These are phyloP conservation scores for Lasaia peninsularis DNA, from an alignment of 1,140 invertebrate species.

Conservation along the genomic window DNA sequence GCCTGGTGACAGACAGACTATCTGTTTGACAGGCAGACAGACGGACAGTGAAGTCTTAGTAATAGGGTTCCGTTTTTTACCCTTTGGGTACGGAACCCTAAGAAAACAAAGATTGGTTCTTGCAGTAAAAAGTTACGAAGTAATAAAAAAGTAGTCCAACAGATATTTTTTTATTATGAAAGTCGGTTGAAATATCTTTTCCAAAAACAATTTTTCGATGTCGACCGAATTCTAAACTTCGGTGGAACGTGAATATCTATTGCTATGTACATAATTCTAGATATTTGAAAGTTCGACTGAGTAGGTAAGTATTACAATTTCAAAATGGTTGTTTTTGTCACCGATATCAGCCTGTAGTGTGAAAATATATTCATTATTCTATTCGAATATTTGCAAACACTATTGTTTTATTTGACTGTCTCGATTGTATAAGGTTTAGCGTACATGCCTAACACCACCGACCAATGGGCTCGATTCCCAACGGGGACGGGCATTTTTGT, in stretches of 20 bases:
- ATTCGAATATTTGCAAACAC: constrained; percentile 2
- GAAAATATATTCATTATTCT: constrained; percentile 3
- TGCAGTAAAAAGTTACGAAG: no score
- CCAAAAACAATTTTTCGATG: neutral
- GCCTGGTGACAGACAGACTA: no score
- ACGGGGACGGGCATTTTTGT: no score
- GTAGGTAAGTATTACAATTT: neutral
- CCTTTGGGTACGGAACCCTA: no score
- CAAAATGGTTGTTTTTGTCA: constrained; percentile 7
- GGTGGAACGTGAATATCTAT: neutral
- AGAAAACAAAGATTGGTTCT: no score
- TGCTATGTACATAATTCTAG: constrained; percentile 3
- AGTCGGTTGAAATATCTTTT: neutral
- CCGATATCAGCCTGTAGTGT: neutral
- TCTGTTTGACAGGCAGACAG: no score
- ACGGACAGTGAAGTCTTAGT: no score
- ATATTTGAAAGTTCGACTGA: constrained; percentile 6
- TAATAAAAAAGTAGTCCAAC: neutral
- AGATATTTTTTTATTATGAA: neutral
- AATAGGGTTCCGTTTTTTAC: no score
- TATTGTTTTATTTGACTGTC: no score
- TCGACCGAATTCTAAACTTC: neutral
- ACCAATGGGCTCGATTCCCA: no score
- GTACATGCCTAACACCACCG: no score
- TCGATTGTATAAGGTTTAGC: no score